Evolutionary conservation across 2,888 invertebrate species (phyloP).

Genomic region (Osmoderma eremita): DNA sequence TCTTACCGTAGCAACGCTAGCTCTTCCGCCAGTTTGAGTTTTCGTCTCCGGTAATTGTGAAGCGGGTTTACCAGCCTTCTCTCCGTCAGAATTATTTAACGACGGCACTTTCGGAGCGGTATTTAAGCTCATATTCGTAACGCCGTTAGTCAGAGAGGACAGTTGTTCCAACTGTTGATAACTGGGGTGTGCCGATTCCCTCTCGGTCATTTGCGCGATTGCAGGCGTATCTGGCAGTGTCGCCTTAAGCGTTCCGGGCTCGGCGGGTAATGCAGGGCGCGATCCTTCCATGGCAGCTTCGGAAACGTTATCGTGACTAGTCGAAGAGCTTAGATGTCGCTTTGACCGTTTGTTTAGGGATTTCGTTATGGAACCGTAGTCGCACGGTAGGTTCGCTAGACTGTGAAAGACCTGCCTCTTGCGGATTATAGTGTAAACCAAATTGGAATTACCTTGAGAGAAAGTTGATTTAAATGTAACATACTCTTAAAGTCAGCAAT

Average conservation of each 20-base stretch:
- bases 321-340: constrained; percentile 48
- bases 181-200: constrained; percentile 87
- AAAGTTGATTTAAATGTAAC: neutral
- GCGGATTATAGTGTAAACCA: constrained; percentile 98
- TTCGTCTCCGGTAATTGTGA: constrained; percentile 39
- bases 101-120: constrained; percentile 46
- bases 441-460: constrained; percentile 88
- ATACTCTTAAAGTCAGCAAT: too few species aligned
- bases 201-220: constrained; percentile 93
- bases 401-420: constrained; percentile 98
- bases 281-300: constrained; percentile 86
- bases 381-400: constrained; percentile 95
- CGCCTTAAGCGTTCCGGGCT: constrained; percentile 91
- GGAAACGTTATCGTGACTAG: constrained; percentile 62
- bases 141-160: constrained; percentile 57
- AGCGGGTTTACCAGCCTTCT: constrained; percentile 20
- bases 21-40: constrained; percentile 49
- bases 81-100: constrained; percentile 41
- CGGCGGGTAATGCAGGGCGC: constrained; percentile 84
- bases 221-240: constrained; percentile 92
- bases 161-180: constrained; percentile 57
- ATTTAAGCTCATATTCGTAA: constrained; percentile 58
- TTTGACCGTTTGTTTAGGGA: constrained; percentile 71
- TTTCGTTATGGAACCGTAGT: constrained; percentile 88
- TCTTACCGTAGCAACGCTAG: constrained; percentile 59